Percentiles rank a stretch among this genome's conserved stretches.
These are phyloP conservation scores for Prionailurus viverrinus DNA, from an alignment of 2,113 vertebrate genomes.

Conservation along the genomic window DNA sequence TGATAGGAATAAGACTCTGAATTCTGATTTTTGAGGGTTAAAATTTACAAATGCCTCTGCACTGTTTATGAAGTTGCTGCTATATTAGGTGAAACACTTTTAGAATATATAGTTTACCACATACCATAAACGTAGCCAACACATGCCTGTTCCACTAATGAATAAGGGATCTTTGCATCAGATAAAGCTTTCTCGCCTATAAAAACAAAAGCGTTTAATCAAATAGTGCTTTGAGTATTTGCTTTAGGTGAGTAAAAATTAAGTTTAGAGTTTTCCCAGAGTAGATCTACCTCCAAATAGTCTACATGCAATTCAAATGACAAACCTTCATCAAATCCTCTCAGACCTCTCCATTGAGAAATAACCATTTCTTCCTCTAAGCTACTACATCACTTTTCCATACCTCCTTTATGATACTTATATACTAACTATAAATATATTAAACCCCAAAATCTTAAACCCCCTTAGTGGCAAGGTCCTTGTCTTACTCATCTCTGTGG, in stretches of 20 bases:
- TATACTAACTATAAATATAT: constrained; percentile 16
- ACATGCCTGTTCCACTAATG: constrained; percentile 94
- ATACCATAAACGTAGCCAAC: constrained; percentile 97
- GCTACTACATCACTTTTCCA: background rate
- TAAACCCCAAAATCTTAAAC: constrained; percentile 49
- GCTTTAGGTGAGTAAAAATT: constrained; percentile 6
- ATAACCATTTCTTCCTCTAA: background rate
- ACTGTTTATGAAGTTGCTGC: background rate
- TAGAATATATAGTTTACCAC: constrained; percentile 48
- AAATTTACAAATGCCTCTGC: background rate
- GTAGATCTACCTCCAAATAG: background rate
- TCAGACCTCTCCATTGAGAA: background rate
- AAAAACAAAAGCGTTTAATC: constrained; percentile 26
- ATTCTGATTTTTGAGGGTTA: constrained; percentile 38
- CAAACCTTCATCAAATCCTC: constrained; percentile 16
- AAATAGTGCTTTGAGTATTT: constrained; percentile 19
- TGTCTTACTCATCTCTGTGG: background rate
- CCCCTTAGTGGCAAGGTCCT: background rate
- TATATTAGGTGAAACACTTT: background rate
- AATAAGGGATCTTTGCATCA: constrained; percentile 95
- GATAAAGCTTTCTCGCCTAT: constrained; percentile 93
- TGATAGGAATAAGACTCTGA: constrained; percentile 17
- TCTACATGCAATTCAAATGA: constrained; percentile 3
- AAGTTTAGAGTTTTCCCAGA: background rate
- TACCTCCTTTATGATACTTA: background rate